These are phyloP conservation scores for Harmothoe impar DNA, from an alignment of 2,888 invertebrate species.

Conservation along the genomic window DNA sequence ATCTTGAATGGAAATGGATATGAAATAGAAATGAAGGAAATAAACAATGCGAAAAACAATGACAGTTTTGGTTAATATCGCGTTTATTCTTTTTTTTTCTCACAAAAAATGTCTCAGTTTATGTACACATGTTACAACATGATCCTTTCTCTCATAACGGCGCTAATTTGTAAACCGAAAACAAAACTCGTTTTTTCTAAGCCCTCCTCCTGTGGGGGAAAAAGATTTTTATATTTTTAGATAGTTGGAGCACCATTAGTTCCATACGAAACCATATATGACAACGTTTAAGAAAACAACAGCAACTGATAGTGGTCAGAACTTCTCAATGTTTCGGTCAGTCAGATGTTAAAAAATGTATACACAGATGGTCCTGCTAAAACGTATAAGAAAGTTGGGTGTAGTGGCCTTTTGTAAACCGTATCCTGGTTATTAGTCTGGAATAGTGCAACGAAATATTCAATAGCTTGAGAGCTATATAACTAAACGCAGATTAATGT, in stretches of 20 bases:
- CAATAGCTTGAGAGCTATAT: too few species aligned
- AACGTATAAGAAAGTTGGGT: too few species aligned
- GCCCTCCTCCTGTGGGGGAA: too few species aligned
- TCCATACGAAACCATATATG: neutral
- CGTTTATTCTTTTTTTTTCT: neutral
- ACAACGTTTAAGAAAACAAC: constrained; percentile 3
- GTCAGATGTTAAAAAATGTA: neutral
- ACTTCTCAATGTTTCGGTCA: neutral
- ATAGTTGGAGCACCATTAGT: neutral
- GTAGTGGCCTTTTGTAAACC: too few species aligned
- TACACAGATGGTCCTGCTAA: too few species aligned
- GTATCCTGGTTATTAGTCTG: too few species aligned
- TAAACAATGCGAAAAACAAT: too few species aligned
- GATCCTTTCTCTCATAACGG: neutral
- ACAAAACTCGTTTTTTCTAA: neutral
- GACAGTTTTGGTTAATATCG: neutral
- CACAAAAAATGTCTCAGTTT: neutral
- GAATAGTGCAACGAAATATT: too few species aligned
- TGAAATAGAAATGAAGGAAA: too few species aligned
- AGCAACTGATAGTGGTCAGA: neutral
- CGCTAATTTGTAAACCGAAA: neutral
- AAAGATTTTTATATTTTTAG: neutral
- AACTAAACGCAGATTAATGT: too few species aligned
- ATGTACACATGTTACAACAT: constrained; percentile 26
- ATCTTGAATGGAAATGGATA: too few species aligned